These are phyloP conservation scores for Hemichromis elongatus DNA, from an alignment of 2,113 vertebrate species.

Conservation along the genomic window DNA sequence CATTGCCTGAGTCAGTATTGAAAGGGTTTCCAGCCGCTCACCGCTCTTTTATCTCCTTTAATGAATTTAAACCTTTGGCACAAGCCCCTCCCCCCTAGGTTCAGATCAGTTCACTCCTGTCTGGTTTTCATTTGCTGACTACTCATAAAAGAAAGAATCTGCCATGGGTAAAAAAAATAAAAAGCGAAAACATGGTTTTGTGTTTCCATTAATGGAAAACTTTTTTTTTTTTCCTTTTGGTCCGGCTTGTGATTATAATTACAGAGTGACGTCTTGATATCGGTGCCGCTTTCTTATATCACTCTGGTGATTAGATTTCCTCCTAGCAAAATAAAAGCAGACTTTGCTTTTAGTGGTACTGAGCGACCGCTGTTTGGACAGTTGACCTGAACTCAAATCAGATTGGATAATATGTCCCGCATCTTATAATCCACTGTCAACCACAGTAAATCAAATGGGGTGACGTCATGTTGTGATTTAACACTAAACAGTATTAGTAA, in stretches of 20 bases:
- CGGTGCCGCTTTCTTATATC: conserved; percentile 25
- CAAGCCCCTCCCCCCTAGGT: background rate
- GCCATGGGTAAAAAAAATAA: conserved; percentile 12
- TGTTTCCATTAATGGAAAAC: conserved; percentile 46
- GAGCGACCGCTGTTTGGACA: background rate
- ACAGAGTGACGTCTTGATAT: conserved; percentile 16
- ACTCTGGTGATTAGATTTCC: conserved; percentile 35
- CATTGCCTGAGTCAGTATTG: background rate
- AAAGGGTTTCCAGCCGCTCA: conserved; percentile 28
- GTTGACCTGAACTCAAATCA: background rate
- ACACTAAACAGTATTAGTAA: background rate
- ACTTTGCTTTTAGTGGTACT: conserved; percentile 18
- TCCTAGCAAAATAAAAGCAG: conserved; percentile 33
- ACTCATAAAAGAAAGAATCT: conserved; percentile 37
- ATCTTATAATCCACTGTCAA: background rate
- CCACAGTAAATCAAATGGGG: background rate
- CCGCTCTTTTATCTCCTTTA: conserved; percentile 10
- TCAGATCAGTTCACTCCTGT: conserved; percentile 26
- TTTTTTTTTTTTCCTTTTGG: background rate
- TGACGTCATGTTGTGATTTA: background rate
- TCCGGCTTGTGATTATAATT: conserved; percentile 54
- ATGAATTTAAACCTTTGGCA: conserved; percentile 29
- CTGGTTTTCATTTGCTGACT: conserved; percentile 57
- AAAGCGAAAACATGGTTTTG: conserved; percentile 43
- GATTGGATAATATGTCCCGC: background rate